Percentiles rank a stretch among this genome's conserved stretches.
Conservation (phyloP, 2,888 invertebrate genomes). For the Hirtodrosophila alboralis region DNA sequence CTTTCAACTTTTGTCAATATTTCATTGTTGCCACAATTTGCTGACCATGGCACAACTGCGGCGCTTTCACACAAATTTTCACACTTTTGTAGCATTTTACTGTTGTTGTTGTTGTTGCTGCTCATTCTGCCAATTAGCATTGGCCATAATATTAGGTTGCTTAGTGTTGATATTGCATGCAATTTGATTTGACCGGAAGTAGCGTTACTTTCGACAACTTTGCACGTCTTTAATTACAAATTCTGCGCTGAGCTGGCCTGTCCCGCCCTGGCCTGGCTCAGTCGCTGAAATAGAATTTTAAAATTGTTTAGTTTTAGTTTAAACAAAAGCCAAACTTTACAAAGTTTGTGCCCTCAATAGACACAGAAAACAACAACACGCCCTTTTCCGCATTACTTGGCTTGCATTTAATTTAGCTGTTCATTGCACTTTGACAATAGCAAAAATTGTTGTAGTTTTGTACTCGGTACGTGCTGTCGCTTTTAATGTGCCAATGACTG, state of each 20-base stretch:
- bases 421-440: conserved; percentile 79
- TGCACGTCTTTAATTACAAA: conserved; percentile 60
- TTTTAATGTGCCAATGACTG: conserved; percentile 78
- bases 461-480: conserved; percentile 48
- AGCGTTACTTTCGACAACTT: conserved; percentile 60
- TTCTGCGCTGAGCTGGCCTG: conserved; percentile 21
- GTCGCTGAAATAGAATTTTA: conserved; percentile 41
- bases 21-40: conserved; percentile 54
- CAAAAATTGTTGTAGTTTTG: conserved; percentile 34
- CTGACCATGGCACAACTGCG: conserved; percentile 10
- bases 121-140: conserved; percentile 72
- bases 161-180: conserved; percentile 50
- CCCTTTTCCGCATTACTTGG: conserved; percentile 77
- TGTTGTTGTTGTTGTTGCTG: conserved; percentile 13
- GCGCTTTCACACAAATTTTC: conserved; percentile 66
- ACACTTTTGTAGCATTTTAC: conserved; percentile 41
- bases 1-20: conserved; percentile 64
- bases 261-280: conserved; percentile 26
- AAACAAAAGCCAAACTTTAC: conserved; percentile 6
- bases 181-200: conserved; percentile 67
- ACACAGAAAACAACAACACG: too few relatives aligned
- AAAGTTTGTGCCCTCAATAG: conserved; percentile 54
- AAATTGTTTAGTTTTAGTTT: conserved; percentile 34
- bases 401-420: conserved; percentile 75
- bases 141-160: conserved; percentile 39